A percentile compares a stretch with the other conserved stretches of the same genome.
Conservation (phyloP, 2,888 invertebrate genomes). For the Allophyes oxyacanthae region DNA sequence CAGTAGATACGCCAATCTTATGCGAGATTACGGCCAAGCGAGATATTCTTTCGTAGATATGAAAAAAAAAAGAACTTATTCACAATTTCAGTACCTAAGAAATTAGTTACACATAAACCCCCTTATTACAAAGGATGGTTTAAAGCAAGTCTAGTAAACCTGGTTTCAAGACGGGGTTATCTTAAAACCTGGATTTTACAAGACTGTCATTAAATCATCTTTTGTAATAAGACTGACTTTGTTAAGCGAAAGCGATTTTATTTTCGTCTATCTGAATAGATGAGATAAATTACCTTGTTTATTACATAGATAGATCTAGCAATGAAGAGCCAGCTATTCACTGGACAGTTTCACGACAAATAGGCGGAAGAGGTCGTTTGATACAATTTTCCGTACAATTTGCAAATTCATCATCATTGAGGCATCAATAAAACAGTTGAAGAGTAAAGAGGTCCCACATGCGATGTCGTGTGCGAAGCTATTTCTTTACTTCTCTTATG, state of each 20-base stretch:
- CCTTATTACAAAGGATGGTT: no score
- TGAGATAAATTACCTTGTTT: not conserved
- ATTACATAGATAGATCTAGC: slow-evolving; percentile 1
- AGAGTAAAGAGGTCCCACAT: slow-evolving; percentile 54
- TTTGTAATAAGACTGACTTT: no score
- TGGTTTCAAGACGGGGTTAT: no score
- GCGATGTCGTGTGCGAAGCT: slow-evolving; percentile 60
- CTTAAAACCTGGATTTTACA: no score
- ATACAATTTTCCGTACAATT: slow-evolving; percentile 44
- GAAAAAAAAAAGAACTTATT: slow-evolving; percentile 21
- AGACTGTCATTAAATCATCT: no score
- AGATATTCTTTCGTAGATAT: slow-evolving; percentile 43
- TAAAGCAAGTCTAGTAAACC: no score
- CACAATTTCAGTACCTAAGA: slow-evolving; percentile 9
- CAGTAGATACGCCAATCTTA: slow-evolving; percentile 58
- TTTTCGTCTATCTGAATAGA: not conserved
- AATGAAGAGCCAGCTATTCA: slow-evolving; percentile 14
- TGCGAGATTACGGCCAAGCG: slow-evolving; percentile 47
- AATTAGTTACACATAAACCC: no score
- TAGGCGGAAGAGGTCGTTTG: slow-evolving; percentile 4
- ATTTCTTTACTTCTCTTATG: slow-evolving; percentile 63
- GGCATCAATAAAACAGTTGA: slow-evolving; percentile 59
- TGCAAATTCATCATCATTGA: slow-evolving; percentile 47
- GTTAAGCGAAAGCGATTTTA: not conserved
- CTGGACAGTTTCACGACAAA: slow-evolving; percentile 6